Base-by-base conservation (phyloP, 2,888 invertebrate genomes). In the Acleris holmiana region DNA sequence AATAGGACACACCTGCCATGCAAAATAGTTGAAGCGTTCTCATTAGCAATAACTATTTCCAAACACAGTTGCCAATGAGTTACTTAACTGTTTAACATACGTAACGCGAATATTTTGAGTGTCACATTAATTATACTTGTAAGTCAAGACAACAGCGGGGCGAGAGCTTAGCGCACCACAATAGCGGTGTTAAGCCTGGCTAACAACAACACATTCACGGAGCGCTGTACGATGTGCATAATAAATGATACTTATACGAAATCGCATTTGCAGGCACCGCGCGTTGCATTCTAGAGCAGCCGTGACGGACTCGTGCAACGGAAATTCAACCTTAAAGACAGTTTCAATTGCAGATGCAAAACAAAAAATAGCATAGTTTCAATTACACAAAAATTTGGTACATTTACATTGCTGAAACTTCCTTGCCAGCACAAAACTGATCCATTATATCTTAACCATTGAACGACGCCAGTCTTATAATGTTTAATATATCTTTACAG, bases 221-320 rank as follows among this genome's bases (percentile, higher is more conserved):
- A 44, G 53, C 53, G 54, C 41, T 48, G 58, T 41, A 29, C 64
- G 53, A 64, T 59, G 64, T 64, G 64, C 64, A 64, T 64, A 64
- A 54, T 64, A 64, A 58, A 64, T 58, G 58, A 64, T 59, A 58
- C 63, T 58, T 64, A 47, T 54, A 64, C 64, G 48, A 64, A 64
- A 58, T 64, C 64, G 53, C 58, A 59, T 59, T 64, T 48, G 48
- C 58, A 64, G 62, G 53, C 62, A 49, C 29, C 29, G 48, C 59
- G 53, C 46, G 46, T 29, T 64, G 66, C 61, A 66, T 68, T 68
- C 66, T 68, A 59, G 67, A 61, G 63, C 67, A 57, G 41, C 63
- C 68, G 68, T 51, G 44, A 41, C 17, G 53, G 5, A 44, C 35
- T 35, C 35, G 35, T 4, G 35, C 35, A 35, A 35, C 2, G 13